A percentile compares a stretch with the other conserved stretches of the same genome.
phyloP scores from a whole-genome alignment of 2,888 invertebrate genomes.

The Geophilus truncorum region DNA sequence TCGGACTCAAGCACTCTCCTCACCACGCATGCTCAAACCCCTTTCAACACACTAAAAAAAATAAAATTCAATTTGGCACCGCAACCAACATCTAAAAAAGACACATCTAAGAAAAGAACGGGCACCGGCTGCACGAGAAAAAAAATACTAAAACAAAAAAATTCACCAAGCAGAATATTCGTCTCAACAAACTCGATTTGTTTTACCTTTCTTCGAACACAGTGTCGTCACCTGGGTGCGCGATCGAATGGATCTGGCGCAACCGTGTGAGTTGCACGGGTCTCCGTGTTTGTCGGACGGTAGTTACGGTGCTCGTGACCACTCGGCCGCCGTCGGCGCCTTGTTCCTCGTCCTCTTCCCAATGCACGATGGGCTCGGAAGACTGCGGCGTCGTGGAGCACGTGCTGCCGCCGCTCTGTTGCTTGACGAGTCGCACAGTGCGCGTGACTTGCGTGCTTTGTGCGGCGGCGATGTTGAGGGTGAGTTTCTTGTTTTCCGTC shows the following conservation, averaged over 20 bases:
- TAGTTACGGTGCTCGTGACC: not conserved
- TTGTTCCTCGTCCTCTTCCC: not conserved
- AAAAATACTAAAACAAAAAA: not conserved
- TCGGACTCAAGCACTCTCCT: no score
- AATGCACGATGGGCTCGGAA: not conserved
- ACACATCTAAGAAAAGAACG: not conserved
- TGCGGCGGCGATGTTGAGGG: constrained; percentile 10
- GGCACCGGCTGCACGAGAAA: not conserved
- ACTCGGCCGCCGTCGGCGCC: not conserved
- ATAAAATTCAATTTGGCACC: no score
- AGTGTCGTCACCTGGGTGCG: not conserved
- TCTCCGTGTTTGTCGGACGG: not conserved
- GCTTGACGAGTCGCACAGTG: constrained; percentile 52
- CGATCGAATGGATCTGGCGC: not conserved
- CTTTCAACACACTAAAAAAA: no score
- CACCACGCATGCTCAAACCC: no score
- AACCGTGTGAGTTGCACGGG: not conserved
- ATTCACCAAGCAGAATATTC: no score
- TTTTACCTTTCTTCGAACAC: not conserved
- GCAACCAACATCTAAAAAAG: not conserved
- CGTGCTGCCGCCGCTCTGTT: constrained; percentile 41
- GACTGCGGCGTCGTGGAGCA: constrained; percentile 40
- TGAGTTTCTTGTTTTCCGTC: not conserved
- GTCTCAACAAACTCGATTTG: no score
- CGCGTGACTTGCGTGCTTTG: constrained; percentile 42